Conservation (phyloP, 2,113 vertebrate species). For the Brachyhypopomus occidentalis region DNA sequence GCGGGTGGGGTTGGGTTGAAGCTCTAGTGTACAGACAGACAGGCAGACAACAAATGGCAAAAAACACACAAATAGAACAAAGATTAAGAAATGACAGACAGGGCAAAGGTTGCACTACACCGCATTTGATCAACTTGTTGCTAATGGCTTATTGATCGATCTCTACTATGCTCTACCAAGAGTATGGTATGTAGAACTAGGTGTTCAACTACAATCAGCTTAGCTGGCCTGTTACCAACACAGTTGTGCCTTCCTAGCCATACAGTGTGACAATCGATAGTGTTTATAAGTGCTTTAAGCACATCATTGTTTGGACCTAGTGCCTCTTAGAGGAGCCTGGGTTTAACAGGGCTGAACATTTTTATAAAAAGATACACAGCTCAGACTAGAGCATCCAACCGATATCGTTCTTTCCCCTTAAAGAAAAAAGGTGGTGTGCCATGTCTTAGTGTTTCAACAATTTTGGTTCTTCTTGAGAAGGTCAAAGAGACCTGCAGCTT, state of each 20-base stretch:
- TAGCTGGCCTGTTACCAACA: conserved; percentile 42
- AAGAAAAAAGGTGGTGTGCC: background rate
- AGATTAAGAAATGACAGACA: conserved; percentile 58
- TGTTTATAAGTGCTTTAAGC: conserved; percentile 27
- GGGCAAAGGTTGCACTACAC: conserved; percentile 49
- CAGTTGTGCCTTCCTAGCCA: conserved; percentile 63
- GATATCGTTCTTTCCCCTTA: background rate
- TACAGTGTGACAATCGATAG: conserved; percentile 53
- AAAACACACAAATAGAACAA: conserved; percentile 53
- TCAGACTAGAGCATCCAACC: background rate
- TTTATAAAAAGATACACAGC: background rate
- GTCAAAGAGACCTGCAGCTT: background rate
- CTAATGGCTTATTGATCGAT: conserved; percentile 76
- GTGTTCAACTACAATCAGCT: conserved; percentile 47
- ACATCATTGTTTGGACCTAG: conserved; percentile 7
- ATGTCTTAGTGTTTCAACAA: conserved; percentile 1
- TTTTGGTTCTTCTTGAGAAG: background rate
- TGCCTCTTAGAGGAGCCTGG: background rate
- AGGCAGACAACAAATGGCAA: conserved; percentile 54
- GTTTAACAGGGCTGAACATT: background rate
- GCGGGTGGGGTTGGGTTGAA: conserved; percentile 21
- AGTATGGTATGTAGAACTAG: conserved; percentile 28
- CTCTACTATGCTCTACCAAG: conserved; percentile 45
- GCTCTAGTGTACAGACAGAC: conserved; percentile 58
- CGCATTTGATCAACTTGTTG: conserved; percentile 63